phyloP scores from a whole-genome alignment of 2,797 vertebrate species.

The Diceros bicornis region DNA sequence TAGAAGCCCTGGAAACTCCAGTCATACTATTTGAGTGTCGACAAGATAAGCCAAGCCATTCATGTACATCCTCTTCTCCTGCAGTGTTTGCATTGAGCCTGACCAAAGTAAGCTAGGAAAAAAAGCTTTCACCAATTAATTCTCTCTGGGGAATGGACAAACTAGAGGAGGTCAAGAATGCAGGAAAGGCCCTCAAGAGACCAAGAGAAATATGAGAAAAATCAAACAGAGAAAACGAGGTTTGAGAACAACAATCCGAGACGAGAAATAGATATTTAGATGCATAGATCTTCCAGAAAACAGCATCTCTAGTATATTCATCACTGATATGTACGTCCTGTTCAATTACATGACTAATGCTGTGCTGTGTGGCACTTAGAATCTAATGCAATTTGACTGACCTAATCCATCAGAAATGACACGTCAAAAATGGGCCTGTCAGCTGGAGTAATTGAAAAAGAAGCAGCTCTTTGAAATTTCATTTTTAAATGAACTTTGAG shows the following conservation, averaged over 20 bases:
- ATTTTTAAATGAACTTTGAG: conserved; percentile 75
- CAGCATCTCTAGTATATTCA: neutral
- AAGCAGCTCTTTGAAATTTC: conserved; percentile 62
- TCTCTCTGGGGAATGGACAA: neutral
- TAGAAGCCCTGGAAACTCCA: neutral
- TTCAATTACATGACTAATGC: conserved; percentile 58
- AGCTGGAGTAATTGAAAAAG: conserved; percentile 69
- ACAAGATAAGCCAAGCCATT: neutral
- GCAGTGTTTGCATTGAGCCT: neutral
- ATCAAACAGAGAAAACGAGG: neutral
- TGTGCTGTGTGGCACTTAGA: conserved; percentile 50
- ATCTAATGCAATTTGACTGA: conserved; percentile 72
- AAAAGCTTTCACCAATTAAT: neutral
- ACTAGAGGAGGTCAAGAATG: neutral
- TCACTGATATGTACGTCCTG: neutral
- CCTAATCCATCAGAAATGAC: conserved; percentile 70
- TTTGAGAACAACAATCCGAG: neutral
- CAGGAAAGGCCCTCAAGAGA: neutral
- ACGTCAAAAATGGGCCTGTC: conserved; percentile 50
- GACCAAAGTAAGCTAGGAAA: neutral
- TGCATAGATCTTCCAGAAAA: conserved; percentile 26
- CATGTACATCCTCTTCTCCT: neutral
- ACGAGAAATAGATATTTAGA: neutral
- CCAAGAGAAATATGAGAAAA: neutral
- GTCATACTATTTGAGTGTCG: neutral